Evolutionary conservation across 2,888 invertebrate genomes (phyloP), one percentile per base, ranked within the genome.

Genomic region (Drosophila koepferae): DNA sequence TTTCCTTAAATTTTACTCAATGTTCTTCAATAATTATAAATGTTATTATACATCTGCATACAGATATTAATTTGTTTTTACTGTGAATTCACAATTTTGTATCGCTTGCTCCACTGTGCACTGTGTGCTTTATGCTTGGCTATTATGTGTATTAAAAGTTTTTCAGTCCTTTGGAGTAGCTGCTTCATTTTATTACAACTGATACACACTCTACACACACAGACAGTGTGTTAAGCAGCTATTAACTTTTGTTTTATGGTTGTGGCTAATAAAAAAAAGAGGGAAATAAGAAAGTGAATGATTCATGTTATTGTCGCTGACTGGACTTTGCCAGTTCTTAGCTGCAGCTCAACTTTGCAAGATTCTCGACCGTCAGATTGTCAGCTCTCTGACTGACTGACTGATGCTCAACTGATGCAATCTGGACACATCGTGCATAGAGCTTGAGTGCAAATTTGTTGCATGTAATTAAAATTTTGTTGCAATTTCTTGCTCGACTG

Each of bases 61-160:
- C 3, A 23, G 23, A 3, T 0, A 4, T 23, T 10, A 34, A 10
- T 3, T 34, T 36, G 20, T n/a, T n/a, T 7, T 8, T 28, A 28
- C 28, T 28, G 28, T 28, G 6, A 28, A 28, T 16, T 38, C n/a
- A 0, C 36, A 23, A 0, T 4, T 40, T 31, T 18, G 18, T 14
- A 7, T 1, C 7, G 12, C 5, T 49, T 49, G 67, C 10, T 6
- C 69, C 68, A 67, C 67, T 31, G 69, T 67, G 40, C 68, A 46
- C 28, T 46, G 55, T 74, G 72, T 72, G 66, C 77, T 82, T 85
- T 76, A 85, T 80, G 68, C 70, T 70, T 40, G 81, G 81, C 90
- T 80, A 87, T 90, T 81, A 87, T 88, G 82, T 89, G 89, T 86
- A 88, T 88, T 88, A 88, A 88, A 88, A 88, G 76, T 88, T 88